phyloP scores from a whole-genome alignment of 2,797 vertebrate species.

The Adelosebastes latens region DNA sequence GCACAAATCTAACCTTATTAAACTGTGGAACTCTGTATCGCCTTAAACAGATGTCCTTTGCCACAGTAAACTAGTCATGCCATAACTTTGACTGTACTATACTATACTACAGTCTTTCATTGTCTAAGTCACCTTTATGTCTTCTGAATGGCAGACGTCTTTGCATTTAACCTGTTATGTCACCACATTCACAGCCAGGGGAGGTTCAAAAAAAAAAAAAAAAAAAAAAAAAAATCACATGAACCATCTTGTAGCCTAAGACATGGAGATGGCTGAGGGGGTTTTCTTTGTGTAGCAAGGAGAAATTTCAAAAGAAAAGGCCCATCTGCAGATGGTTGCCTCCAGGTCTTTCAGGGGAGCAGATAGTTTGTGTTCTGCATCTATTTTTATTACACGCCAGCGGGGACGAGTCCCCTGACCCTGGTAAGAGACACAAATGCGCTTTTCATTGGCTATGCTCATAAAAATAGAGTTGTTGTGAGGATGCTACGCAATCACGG shows the following conservation, averaged over 20 bases:
- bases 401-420: constrained; percentile 70
- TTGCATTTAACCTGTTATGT: constrained; percentile 35
- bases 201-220: constrained; percentile 5
- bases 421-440: constrained; percentile 67
- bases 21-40: too few species aligned
- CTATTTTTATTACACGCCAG: constrained; percentile 68
- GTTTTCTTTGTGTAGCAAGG: constrained; percentile 49
- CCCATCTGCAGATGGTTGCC: constrained; percentile 65
- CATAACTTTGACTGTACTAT: not conserved
- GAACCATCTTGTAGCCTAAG: constrained; percentile 41
- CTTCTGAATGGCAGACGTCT: constrained; percentile 14
- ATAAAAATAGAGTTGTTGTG: constrained; percentile 67
- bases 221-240: constrained; percentile 56
- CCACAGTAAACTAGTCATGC: not conserved
- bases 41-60: not conserved
- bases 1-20: too few species aligned
- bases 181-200: constrained; percentile 33
- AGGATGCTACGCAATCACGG: constrained; percentile 57
- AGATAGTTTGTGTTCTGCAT: constrained; percentile 59
- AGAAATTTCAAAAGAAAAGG: constrained; percentile 56
- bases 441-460: constrained; percentile 70
- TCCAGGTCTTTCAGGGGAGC: constrained; percentile 65
- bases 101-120: not conserved
- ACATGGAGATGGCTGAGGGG: constrained; percentile 20
- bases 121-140: not conserved